Percentiles rank a stretch among this genome's conserved stretches.
Evolutionary conservation across 2,888 invertebrate genomes (phyloP).

Genomic region (Pelosia muscerda): DNA sequence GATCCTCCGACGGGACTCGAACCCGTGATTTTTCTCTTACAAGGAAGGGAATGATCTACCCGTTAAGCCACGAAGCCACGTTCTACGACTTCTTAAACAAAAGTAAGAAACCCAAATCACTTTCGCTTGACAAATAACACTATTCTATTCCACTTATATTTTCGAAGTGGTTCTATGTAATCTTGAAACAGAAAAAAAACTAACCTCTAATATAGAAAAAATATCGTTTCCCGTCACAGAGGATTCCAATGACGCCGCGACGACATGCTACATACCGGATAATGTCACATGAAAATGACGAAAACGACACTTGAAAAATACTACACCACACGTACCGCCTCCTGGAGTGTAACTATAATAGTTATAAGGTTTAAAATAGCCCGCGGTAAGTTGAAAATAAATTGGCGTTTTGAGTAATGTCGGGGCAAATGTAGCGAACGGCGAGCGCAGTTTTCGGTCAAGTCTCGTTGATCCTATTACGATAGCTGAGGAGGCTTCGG

Average conservation of each 20-base stretch:
- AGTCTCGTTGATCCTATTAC: constrained; percentile 60
- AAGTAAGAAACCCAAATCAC: constrained; percentile 13
- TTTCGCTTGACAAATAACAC: constrained; percentile 33
- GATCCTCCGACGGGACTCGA: no score
- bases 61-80: no score
- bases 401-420: constrained; percentile 46
- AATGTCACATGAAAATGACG: constrained; percentile 58
- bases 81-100: neutral
- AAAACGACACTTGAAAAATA: constrained; percentile 50
- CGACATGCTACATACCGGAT: constrained; percentile 56
- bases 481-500: constrained; percentile 46
- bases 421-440: constrained; percentile 61
- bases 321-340: constrained; percentile 16
- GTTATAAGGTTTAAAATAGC: constrained; percentile 36
- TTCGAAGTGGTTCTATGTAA: constrained; percentile 29
- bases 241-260: constrained; percentile 56
- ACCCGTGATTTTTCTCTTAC: no score
- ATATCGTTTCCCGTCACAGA: constrained; percentile 54
- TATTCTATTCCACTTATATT: constrained; percentile 34
- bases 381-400: constrained; percentile 19
- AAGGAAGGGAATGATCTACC: no score
- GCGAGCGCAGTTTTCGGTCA: constrained; percentile 59
- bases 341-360: constrained; percentile 17
- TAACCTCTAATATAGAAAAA: constrained; percentile 48
- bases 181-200: constrained; percentile 24